Base-by-base conservation (phyloP, 2,888 invertebrate species). In the Xiphydria camelus region DNA sequence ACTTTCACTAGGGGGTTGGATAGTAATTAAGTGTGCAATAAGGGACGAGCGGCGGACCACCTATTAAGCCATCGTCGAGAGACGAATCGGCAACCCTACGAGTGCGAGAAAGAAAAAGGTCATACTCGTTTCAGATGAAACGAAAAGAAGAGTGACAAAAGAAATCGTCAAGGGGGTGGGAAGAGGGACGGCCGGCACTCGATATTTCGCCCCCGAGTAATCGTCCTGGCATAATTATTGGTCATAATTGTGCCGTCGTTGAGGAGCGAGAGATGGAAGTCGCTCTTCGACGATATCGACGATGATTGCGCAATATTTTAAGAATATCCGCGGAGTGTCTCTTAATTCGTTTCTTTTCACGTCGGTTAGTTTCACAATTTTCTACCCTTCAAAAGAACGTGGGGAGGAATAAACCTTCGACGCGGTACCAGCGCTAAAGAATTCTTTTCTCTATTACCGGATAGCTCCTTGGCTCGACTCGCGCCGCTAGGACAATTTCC, bases 21-120 rank as follows among this genome's bases (percentile, higher is more conserved):
- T 67, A 71, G 74, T 74, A 74, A 74, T 74, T 74, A 74, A 74
- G 74, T 73, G 68, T 60, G 72, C 72, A 73, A 70, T 73, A 72
- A 73, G 66, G n/a, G 68, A 71, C 64, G 66, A 73, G 70, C 67
- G 71, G 70, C 67, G 68, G 60, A 64, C 63, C 59, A 62, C 57
- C 74, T 72, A 74, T 74, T 73, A 73, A 66, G 66, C 61, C 64
- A 67, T 62, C 68, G 68, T 67, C 62, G 65, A 57, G 5, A n/a
- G n/a, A n/a, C 57, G 18, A 59, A 67, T 73, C 73, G 72, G 68
- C 73, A 71, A n/a, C n/a, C n/a, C n/a, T 12, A 17, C 17, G 29
- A 29, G 41, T 34, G 40, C 25, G 40, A 40, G 31, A 25, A 38
- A 22, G 59, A 69, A 66, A 66, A 68, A 70, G 63, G 65, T 64